Conservation (phyloP, 1,140 invertebrate species). For the Drosophila pandora region DNA sequence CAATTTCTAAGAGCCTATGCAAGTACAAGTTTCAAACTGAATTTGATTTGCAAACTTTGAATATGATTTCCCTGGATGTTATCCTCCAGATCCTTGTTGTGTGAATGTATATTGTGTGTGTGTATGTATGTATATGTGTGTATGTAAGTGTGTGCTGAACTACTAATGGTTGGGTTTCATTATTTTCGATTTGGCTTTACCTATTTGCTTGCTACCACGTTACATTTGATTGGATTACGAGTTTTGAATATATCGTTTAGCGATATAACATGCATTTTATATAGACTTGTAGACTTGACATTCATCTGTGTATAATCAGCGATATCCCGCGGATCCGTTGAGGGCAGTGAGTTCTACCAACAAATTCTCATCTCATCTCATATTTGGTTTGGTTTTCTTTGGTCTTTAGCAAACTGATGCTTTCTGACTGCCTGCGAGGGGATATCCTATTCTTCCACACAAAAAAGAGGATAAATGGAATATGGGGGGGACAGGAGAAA, state of each 20-base stretch:
- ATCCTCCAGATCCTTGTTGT: constrained; percentile 13
- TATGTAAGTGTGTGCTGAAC: constrained; percentile 31
- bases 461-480: not conserved
- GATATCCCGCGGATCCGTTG: constrained; percentile 29
- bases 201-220: constrained; percentile 41
- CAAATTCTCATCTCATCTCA: constrained; percentile 24
- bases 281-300: constrained; percentile 32
- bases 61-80: constrained; percentile 17
- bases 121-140: constrained; percentile 8
- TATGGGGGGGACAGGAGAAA: not conserved
- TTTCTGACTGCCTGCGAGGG: constrained; percentile 13
- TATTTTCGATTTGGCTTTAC: constrained; percentile 20
- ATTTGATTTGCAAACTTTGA: constrained; percentile 51
- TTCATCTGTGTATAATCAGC: constrained; percentile 23
- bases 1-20: constrained; percentile 37
- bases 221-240: constrained; percentile 49
- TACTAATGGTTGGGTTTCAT: constrained; percentile 36
- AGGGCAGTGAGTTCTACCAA: constrained; percentile 22
- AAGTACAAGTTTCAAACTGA: constrained; percentile 53
- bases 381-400: constrained; percentile 28
- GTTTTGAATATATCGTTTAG: constrained; percentile 43
- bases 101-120: not conserved
- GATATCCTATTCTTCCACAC: not conserved
- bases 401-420: constrained; percentile 58
- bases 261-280: constrained; percentile 18